A percentile compares a stretch with the other conserved stretches of the same genome.
Evolutionary conservation across 2,797 vertebrate genomes (phyloP).

Genomic region (Sphenopsis melanotis): DNA sequence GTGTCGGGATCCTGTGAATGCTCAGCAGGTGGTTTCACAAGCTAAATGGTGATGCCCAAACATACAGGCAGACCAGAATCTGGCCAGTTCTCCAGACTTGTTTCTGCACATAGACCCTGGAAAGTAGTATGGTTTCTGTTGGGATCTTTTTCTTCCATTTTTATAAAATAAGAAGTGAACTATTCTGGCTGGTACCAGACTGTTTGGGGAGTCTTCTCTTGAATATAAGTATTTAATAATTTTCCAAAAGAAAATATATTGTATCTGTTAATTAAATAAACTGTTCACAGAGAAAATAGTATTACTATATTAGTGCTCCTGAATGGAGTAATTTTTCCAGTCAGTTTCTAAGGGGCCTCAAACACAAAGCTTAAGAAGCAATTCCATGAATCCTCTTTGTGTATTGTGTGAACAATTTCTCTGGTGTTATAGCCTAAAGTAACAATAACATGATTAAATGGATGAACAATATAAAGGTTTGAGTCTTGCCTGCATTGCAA

Average conservation of each 20-base stretch:
- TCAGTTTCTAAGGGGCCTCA: constrained; percentile 3
- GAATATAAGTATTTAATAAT: constrained; percentile 34
- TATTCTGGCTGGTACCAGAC: background rate
- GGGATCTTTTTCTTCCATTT: constrained; percentile 14
- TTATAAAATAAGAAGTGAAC: constrained; percentile 23
- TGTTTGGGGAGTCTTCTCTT: background rate
- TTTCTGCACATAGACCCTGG: background rate
- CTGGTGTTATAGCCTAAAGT: background rate
- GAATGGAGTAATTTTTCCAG: background rate
- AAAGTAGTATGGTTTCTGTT: constrained; percentile 21
- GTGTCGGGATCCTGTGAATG: background rate
- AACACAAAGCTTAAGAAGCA: background rate
- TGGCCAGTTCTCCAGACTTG: background rate
- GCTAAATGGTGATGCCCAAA: background rate
- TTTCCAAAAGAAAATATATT: constrained; percentile 44
- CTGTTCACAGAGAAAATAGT: constrained; percentile 16
- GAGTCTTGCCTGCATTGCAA: constrained; percentile 24
- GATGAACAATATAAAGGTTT: background rate
- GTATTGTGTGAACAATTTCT: background rate
- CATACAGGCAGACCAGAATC: background rate
- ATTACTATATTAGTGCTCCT: constrained; percentile 23
- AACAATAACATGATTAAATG: background rate
- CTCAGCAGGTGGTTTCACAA: background rate
- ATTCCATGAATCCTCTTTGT: background rate
- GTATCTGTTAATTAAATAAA: constrained; percentile 41